A percentile compares a stretch with the other conserved stretches of the same genome.
These are phyloP conservation scores for Pelodiscus sinensis DNA, from an alignment of 2,113 vertebrate species.

Conservation along the genomic window DNA sequence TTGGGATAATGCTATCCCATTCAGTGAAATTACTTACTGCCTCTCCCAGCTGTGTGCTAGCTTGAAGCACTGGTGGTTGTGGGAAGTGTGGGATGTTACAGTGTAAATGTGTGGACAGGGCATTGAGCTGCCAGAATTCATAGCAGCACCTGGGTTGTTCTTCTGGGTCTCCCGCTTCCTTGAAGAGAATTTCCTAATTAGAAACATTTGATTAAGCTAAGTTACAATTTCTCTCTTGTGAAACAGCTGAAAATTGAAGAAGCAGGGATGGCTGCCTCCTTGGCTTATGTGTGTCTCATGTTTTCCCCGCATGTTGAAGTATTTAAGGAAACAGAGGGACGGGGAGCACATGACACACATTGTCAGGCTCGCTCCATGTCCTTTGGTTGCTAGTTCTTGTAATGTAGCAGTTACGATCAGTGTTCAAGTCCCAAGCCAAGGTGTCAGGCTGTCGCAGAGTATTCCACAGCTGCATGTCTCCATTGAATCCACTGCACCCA, in stretches of 20 bases:
- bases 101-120: neutral
- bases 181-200: neutral
- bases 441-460: neutral
- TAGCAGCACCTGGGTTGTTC: neutral
- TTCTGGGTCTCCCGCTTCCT: neutral
- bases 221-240: neutral
- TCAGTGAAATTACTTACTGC: neutral
- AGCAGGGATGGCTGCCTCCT: neutral
- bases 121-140: neutral
- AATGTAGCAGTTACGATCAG: neutral
- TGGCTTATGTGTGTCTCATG: neutral
- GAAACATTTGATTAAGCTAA: neutral
- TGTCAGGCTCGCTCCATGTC: neutral
- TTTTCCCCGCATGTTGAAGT: neutral
- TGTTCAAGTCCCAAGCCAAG: neutral
- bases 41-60: neutral
- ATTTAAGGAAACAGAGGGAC: neutral
- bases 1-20: neutral
- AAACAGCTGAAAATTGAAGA: constrained; percentile 1
- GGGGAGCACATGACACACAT: neutral
- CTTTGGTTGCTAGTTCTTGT: neutral
- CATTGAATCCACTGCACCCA: neutral
- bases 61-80: neutral
- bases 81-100: neutral
- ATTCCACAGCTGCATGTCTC: accelerated